Base-by-base conservation (phyloP, 2,888 invertebrate genomes). In the Anthophora plumipes region DNA sequence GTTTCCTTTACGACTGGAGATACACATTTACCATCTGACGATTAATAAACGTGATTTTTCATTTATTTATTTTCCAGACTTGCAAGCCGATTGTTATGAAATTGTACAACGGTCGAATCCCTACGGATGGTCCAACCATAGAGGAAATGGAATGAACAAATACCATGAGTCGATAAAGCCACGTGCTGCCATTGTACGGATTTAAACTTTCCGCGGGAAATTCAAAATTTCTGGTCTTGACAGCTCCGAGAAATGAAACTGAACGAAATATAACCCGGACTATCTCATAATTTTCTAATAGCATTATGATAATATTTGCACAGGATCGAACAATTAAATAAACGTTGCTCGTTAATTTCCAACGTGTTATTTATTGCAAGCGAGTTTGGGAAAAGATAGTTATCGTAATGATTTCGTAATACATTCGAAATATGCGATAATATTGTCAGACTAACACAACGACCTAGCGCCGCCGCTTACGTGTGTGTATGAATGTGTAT, bases 101-200 rank as follows among this genome's bases (percentile, higher is more conserved):
- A 17, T 72, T 87, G 0, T 74, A 84, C 22, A 64, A 59, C 4
- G 25, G 9, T 0, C 50, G 66, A 55, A 70, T 50, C 76, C 94
- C 95, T 91, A 95, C 95, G 71, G 95, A 95, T 83, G 97, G 97
- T 89, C 97, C 97, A 91, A 97, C 97, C 94, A 97, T 97, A 93
- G 97, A 97, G 94, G 97, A 97, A 95, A 97, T 97, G 91, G 97
- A 80, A 0, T 69, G 67, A 72, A 9, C 1, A 6, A 1, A n/a
- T 59, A 72, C 41, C 76, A 1, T 39, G 4, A 31, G 52, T 74
- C 52, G 70, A 55, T 71, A 79, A 69, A 11, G 67, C 57, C 57
- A 20, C 22, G 59, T 41, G 77, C 55, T 31, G 72, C 64, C 41
- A 14, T 63, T 72, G 20, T n/a, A 1, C 54, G 72, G 59, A 57